phyloP scores from a whole-genome alignment of 2,888 invertebrate species.

The Leptothorax acervorum region DNA sequence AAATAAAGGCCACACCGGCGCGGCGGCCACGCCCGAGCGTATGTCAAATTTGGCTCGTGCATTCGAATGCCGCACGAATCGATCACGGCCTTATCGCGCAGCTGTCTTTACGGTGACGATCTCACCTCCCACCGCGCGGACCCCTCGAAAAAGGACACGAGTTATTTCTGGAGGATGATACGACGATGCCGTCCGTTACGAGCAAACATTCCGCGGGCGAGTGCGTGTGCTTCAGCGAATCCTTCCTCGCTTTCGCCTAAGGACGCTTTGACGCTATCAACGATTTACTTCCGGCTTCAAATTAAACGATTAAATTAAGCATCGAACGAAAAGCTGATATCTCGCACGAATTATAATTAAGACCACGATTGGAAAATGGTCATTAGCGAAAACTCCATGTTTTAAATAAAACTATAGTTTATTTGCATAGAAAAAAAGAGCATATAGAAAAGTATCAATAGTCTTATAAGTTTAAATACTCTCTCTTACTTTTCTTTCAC shows the following conservation, averaged over 20 bases:
- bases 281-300: neutral
- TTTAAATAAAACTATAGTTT: neutral
- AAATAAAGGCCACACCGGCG: slow-evolving; percentile 17
- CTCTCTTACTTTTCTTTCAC: neutral
- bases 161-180: slow-evolving; percentile 69
- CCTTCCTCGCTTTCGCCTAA: slow-evolving; percentile 22
- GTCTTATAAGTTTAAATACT: neutral
- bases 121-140: slow-evolving; percentile 45
- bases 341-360: neutral
- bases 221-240: slow-evolving; percentile 11
- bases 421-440: neutral
- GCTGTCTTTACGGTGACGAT: slow-evolving; percentile 46
- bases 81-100: slow-evolving; percentile 53
- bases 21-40: slow-evolving; percentile 42
- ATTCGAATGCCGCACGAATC: slow-evolving; percentile 46
- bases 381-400: neutral
- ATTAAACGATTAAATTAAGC: neutral
- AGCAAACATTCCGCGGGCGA: slow-evolving; percentile 52
- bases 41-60: slow-evolving; percentile 51
- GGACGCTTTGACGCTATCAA: neutral
- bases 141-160: slow-evolving; percentile 60
- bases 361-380: neutral
- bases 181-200: slow-evolving; percentile 21
- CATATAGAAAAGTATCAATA: neutral
- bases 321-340: neutral